Evolutionary conservation across 2,888 invertebrate genomes (phyloP).

Genomic region (Rambutsinella grinnellia): DNA sequence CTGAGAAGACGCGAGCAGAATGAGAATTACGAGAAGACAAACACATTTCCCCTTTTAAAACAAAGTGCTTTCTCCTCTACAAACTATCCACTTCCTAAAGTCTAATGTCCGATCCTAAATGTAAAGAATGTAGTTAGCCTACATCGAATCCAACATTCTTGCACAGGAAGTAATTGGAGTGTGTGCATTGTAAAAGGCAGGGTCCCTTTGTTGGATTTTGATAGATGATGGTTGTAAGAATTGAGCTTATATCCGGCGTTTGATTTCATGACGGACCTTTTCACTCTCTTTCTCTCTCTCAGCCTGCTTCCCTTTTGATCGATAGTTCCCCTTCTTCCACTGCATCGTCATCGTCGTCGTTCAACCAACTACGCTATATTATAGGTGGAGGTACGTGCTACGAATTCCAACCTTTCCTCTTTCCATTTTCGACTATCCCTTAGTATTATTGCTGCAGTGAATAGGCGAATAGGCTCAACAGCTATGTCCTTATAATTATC

Average conservation of each 20-base stretch:
- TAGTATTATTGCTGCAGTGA: neutral
- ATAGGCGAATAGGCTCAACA: slow-evolving; percentile 3
- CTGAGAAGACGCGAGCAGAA: neutral
- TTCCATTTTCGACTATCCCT: neutral
- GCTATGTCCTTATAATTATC: neutral
- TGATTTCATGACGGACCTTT: slow-evolving; percentile 56
- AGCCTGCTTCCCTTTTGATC: slow-evolving; percentile 39
- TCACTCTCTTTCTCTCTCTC: slow-evolving; percentile 44
- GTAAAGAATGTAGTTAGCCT: neutral
- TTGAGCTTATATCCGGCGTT: slow-evolving; percentile 57
- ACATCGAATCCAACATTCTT: too few species aligned
- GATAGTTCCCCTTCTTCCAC: slow-evolving; percentile 45
- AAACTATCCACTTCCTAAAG: neutral
- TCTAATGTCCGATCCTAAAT: neutral
- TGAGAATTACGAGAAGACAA: neutral
- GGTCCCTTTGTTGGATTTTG: slow-evolving; percentile 52
- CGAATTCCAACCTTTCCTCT: slow-evolving; percentile 27
- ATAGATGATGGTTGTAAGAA: slow-evolving; percentile 54
- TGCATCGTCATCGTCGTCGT: neutral
- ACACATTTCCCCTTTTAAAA: neutral
- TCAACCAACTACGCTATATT: slow-evolving; percentile 24
- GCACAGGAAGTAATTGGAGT: slow-evolving; percentile 49
- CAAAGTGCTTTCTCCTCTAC: neutral
- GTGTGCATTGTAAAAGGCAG: slow-evolving; percentile 51
- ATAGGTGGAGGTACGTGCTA: slow-evolving; percentile 43